Evolutionary conservation across 2,113 vertebrate genomes (phyloP).

Genomic region (Piliocolobus tephrosceles): DNA sequence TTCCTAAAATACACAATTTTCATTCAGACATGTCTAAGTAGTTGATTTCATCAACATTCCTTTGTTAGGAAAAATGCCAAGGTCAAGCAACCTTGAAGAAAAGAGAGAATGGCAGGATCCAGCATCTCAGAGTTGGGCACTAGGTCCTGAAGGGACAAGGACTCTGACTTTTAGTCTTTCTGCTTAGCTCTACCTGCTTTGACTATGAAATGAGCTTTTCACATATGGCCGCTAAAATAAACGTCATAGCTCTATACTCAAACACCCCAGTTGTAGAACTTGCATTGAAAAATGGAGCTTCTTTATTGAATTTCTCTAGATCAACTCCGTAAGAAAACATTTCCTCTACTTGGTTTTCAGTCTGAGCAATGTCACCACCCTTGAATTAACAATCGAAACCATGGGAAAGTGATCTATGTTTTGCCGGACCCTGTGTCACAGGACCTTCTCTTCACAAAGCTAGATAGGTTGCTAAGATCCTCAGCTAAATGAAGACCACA

Average conservation of each 20-base stretch:
- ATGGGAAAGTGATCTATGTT: neutral
- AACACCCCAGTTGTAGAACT: neutral
- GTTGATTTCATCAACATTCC: neutral
- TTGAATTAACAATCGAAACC: neutral
- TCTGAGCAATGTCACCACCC: neutral
- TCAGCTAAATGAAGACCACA: neutral
- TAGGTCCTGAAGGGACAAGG: neutral
- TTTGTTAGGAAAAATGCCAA: slow-evolving; percentile 7
- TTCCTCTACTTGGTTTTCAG: neutral
- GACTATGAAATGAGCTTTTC: neutral
- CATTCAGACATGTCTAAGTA: neutral
- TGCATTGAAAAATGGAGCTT: neutral
- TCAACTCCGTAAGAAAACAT: neutral
- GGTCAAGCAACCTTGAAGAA: neutral
- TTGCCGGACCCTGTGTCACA: neutral
- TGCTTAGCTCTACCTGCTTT: neutral
- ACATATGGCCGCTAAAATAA: neutral
- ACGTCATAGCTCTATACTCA: neutral
- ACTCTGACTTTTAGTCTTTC: neutral
- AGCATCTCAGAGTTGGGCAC: neutral
- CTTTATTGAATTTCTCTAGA: neutral
- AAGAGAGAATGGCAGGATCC: neutral
- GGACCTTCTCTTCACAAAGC: neutral
- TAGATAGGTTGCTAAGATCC: neutral
- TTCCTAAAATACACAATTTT: neutral